These are phyloP conservation scores for Orchestia grillus DNA, from an alignment of 1,140 invertebrate genomes.

Conservation along the genomic window DNA sequence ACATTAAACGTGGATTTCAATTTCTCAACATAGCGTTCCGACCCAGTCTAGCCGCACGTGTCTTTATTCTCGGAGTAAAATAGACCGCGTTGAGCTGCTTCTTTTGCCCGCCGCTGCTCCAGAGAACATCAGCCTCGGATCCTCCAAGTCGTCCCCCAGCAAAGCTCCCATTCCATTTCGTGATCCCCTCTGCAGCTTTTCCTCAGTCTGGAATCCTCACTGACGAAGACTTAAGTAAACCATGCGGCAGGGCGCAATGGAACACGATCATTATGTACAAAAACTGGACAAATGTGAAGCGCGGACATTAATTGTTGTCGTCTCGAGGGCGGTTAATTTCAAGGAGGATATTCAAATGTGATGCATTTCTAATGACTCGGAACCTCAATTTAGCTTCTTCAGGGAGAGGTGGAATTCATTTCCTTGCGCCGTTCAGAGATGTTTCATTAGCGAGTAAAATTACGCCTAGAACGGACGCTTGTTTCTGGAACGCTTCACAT, in stretches of 20 bases:
- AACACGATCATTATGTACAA: neutral
- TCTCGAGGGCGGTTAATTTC: neutral
- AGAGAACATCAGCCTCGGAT: neutral
- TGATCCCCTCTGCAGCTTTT: neutral
- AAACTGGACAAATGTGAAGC: neutral
- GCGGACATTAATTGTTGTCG: neutral
- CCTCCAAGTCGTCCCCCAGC: neutral
- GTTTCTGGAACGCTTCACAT: neutral
- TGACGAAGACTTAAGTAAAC: neutral
- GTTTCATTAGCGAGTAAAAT: neutral
- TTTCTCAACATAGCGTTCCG: neutral
- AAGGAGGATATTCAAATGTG: neutral
- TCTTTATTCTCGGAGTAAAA: neutral
- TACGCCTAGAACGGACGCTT: neutral
- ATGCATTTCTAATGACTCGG: neutral
- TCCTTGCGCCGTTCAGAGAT: neutral
- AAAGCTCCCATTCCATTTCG: neutral
- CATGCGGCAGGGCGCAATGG: neutral
- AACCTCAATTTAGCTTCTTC: neutral
- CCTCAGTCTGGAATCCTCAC: neutral
- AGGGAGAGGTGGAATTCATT: neutral
- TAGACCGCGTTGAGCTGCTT: neutral
- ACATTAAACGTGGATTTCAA: neutral
- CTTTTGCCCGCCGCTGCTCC: neutral
- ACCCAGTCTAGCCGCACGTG: neutral